A percentile compares a stretch with the other conserved stretches of the same genome.
Conservation (phyloP, 23 tunicate species). For the Ciona savignyi region DNA sequence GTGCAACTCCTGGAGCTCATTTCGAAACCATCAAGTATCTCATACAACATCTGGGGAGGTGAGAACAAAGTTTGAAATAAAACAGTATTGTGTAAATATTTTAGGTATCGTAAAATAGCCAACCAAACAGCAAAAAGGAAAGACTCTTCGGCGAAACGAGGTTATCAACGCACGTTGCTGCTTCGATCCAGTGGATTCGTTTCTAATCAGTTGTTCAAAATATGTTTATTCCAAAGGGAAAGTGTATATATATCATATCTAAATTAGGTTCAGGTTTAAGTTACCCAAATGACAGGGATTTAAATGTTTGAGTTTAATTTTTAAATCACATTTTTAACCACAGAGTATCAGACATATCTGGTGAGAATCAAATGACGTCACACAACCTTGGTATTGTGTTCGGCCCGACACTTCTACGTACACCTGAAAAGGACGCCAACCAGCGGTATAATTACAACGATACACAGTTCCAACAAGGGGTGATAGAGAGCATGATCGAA, state of each 20-base stretch:
- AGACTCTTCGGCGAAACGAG: no score
- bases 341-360: slow-evolving; percentile 40
- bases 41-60: slow-evolving; percentile 83
- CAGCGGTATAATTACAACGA: slow-evolving; percentile 37
- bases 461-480: slow-evolving; percentile 55
- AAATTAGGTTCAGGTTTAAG: no score
- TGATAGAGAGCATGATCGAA: slow-evolving; percentile 54
- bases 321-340: no score
- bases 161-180: no score
- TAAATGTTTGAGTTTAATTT: no score
- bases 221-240: no score
- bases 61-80: not conserved
- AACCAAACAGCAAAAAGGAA: no score
- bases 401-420: slow-evolving; percentile 79
- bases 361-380: slow-evolving; percentile 70
- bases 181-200: no score
- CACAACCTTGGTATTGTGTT: slow-evolving; percentile 82
- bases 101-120: no score
- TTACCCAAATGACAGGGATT: no score
- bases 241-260: no score
- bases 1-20: slow-evolving; percentile 80
- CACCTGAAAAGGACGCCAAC: slow-evolving; percentile 44
- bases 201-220: no score
- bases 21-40: slow-evolving; percentile 58
- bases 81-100: not conserved